Conservation (phyloP, 2,888 invertebrate genomes). For the Crematogaster levior region DNA sequence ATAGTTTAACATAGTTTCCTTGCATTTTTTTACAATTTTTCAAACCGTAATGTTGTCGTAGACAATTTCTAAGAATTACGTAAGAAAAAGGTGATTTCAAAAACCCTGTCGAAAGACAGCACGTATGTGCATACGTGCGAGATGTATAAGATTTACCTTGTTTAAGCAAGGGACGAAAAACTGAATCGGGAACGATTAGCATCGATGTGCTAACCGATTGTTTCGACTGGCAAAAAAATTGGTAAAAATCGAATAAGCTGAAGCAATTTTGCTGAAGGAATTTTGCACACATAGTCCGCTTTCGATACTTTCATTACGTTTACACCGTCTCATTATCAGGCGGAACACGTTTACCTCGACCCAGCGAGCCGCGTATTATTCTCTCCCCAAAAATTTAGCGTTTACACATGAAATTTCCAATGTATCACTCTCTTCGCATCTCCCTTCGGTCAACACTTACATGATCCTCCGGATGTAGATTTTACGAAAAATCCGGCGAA, state of each 20-base stretch:
- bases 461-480: neutral
- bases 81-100: neutral
- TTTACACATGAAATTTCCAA: slow-evolving; percentile 9
- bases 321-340: slow-evolving; percentile 42
- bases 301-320: slow-evolving; percentile 63
- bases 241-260: neutral
- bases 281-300: slow-evolving; percentile 53
- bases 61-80: neutral
- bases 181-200: neutral
- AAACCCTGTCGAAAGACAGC: neutral
- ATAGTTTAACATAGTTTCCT: no score
- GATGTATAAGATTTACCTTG: neutral
- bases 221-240: neutral
- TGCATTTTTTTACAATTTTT: neutral
- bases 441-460: neutral
- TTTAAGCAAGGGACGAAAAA: neutral
- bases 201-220: neutral
- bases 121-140: neutral
- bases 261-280: neutral
- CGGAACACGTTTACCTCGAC: slow-evolving; percentile 57
- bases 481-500: neutral
- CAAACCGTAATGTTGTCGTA: neutral
- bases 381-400: slow-evolving; percentile 37
- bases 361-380: neutral
- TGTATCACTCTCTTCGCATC: neutral